Evolutionary conservation across 2,113 vertebrate species (phyloP), one percentile per base, ranked within the genome.

Genomic region (Larimichthys crocea): DNA sequence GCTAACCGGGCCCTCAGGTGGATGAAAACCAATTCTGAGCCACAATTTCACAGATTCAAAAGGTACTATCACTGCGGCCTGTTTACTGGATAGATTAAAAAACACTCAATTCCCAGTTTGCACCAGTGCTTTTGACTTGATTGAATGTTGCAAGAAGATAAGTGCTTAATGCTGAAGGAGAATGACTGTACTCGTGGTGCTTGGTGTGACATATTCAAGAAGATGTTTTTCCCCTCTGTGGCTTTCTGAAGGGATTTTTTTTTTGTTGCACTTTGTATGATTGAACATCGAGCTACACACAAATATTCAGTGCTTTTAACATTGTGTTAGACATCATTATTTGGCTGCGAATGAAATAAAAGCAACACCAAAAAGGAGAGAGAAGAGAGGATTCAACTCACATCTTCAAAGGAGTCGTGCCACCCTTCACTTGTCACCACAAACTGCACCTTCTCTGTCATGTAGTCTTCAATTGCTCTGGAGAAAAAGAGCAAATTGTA

Each of bases 351-450:
- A 42, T 50, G 12, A 44, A 63, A 22, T 49, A 40, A 40, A 8
- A 40, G 56, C 2, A 52, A 56, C 1, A 26, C 4, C 17, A 66
- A 29, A 66, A 29, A 62, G 22, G 12, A 53, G 12, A 52, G 8
- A 80, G 3, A n/a, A 24, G 14, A 31, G 15, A 57, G 9, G 15
- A 26, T 15, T 26, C 3, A 19, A 90, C 96, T 96, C 84, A 97
- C 97, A 24, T 98, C 97, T 80, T 98, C 97, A 80, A 98, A 98
- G 17, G 95, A 94, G 79, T 96, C 95, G 3, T 98, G 96, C 97
- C 97, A 98, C 4, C 97, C 96, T 83, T 97, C 96, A 20, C 96
- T 95, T 0, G 97, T 98, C 89, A 98, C 92, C 63, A 98, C 97
- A 73, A 96, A 98, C 89, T 97, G 97, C 56, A 98, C 97, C 65